Percentiles rank a stretch among this genome's conserved stretches.
These are phyloP conservation scores for Oxyruncus cristatus DNA, from an alignment of 2,113 vertebrate genomes.

Conservation along the genomic window DNA sequence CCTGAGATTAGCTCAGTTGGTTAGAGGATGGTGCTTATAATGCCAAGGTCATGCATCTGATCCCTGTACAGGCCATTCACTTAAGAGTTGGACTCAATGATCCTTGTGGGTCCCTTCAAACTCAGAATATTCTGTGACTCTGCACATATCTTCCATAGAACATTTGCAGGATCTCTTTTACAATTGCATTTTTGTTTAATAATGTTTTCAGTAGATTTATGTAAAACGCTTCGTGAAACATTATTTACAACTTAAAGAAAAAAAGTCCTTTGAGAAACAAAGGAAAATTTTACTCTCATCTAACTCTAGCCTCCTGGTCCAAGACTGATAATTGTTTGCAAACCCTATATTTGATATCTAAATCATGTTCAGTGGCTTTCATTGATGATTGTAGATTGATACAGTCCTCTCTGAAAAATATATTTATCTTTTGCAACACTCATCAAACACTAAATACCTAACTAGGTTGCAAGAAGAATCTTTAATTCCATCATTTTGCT, in stretches of 20 bases:
- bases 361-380: constrained; percentile 71
- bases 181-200: constrained; percentile 29
- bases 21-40: not conserved
- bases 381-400: constrained; percentile 70
- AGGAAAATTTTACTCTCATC: constrained; percentile 33
- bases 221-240: not conserved
- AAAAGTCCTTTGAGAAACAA: constrained; percentile 46
- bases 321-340: constrained; percentile 72
- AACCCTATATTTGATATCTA: constrained; percentile 73
- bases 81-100: not conserved
- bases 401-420: constrained; percentile 67
- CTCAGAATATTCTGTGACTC: not conserved
- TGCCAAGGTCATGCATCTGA: not conserved
- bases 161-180: constrained; percentile 33
- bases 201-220: constrained; percentile 23
- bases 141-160: not conserved
- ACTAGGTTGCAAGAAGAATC: constrained; percentile 74
- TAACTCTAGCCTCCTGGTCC: constrained; percentile 17
- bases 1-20: not conserved
- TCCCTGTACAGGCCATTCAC: not conserved
- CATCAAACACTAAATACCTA: constrained; percentile 78
- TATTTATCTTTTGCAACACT: constrained; percentile 74
- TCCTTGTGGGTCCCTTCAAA: not conserved
- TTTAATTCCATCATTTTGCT: constrained; percentile 77
- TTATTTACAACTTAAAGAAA: constrained; percentile 41